These are phyloP conservation scores for Zygogramma bicolorata DNA, from an alignment of 2,888 invertebrate genomes.

Conservation along the genomic window DNA sequence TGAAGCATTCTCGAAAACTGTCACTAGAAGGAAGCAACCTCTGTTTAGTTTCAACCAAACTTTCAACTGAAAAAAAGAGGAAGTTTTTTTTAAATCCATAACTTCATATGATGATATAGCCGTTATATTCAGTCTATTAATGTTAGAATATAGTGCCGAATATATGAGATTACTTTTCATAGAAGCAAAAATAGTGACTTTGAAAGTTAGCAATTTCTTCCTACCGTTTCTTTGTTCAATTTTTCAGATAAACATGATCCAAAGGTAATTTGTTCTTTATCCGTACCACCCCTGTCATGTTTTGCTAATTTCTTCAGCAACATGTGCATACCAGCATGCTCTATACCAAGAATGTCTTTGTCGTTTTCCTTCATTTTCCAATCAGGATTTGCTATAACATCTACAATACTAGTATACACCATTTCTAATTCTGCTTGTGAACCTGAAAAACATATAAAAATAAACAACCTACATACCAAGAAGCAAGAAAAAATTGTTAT, in stretches of 20 bases:
- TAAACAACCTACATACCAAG: not conserved
- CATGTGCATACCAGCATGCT: conserved; percentile 83
- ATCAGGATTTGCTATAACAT: conserved; percentile 67
- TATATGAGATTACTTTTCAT: too few relatives aligned
- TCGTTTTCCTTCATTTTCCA: conserved; percentile 70
- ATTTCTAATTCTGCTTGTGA: conserved; percentile 52
- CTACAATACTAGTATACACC: conserved; percentile 67
- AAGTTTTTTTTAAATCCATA: not conserved
- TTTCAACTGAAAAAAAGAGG: conserved; percentile 68
- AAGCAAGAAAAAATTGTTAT: not conserved
- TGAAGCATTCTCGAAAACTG: conserved; percentile 74
- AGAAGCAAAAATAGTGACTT: too few relatives aligned
- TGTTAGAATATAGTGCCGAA: too few relatives aligned
- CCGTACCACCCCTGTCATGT: conserved; percentile 70
- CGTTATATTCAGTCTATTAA: too few relatives aligned
- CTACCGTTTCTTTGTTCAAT: conserved; percentile 72
- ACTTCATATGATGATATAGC: too few relatives aligned
- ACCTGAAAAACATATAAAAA: conserved; percentile 44
- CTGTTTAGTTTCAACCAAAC: conserved; percentile 80
- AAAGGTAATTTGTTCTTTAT: conserved; percentile 69
- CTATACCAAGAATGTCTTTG: conserved; percentile 71
- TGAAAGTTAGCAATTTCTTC: too few relatives aligned
- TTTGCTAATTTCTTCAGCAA: conserved; percentile 81
- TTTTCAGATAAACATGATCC: conserved; percentile 71
- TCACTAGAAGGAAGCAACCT: conserved; percentile 81